phyloP scores from a whole-genome alignment of 1,140 invertebrate species.

The Brachionus sp. region DNA sequence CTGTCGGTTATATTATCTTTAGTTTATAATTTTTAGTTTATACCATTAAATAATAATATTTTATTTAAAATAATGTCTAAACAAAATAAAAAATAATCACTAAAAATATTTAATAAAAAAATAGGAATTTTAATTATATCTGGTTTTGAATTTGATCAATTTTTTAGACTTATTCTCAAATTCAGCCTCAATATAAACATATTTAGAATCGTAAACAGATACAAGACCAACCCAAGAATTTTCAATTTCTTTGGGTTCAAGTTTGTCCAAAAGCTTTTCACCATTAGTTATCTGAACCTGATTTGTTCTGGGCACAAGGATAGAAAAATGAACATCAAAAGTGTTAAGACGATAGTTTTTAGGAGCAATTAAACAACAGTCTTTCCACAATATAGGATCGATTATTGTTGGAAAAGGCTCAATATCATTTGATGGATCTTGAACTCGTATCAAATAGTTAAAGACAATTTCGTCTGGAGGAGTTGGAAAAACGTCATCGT shows the following conservation, averaged over 20 bases:
- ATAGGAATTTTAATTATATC: background rate
- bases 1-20: too few species aligned
- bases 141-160: constrained; percentile 1
- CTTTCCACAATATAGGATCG: constrained; percentile 42
- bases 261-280: background rate
- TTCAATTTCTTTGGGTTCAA: constrained; percentile 41
- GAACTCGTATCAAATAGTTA: constrained; percentile 26
- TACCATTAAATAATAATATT: background rate
- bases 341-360: constrained; percentile 40
- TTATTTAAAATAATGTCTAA: background rate
- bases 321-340: constrained; percentile 41
- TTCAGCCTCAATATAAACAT: constrained; percentile 40
- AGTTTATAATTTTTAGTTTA: too few species aligned
- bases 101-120: background rate
- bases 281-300: constrained; percentile 20
- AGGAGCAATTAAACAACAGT: constrained; percentile 37
- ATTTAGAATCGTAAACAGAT: background rate
- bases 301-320: background rate
- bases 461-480: constrained; percentile 30
- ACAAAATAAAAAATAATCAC: background rate
- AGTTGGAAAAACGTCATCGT: constrained; percentile 17
- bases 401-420: constrained; percentile 33
- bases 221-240: constrained; percentile 37
- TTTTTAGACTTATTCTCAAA: constrained; percentile 45
- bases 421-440: constrained; percentile 28